Conservation (phyloP, 64 coral and sea anemone genomes). For the Platygyra sinensis region DNA sequence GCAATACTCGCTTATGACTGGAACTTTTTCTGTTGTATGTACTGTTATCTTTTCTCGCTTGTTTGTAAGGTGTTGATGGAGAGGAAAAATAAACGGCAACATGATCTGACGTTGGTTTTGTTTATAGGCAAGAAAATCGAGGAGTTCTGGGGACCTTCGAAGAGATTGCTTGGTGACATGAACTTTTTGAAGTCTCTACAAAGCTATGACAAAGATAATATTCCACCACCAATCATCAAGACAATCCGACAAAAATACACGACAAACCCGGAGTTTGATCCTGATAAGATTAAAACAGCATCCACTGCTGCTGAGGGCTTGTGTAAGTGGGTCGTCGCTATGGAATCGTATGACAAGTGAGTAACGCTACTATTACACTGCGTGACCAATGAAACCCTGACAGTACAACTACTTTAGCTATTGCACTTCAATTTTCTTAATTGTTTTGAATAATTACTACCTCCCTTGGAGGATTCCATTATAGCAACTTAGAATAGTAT, state of each 20-base stretch:
- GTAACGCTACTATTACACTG: neutral
- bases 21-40: neutral
- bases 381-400: neutral
- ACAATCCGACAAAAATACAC: conserved; percentile 95
- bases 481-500: too few relatives aligned
- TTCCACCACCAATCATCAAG: conserved; percentile 76
- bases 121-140: conserved; percentile 96
- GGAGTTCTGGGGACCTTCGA: conserved; percentile 99
- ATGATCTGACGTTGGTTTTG: neutral
- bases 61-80: neutral
- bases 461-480: too few relatives aligned
- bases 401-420: too few relatives aligned
- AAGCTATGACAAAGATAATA: conserved; percentile 98
- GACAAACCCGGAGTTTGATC: conserved; percentile 94
- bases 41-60: neutral
- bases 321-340: conserved; percentile 97
- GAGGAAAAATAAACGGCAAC: neutral
- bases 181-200: conserved; percentile 87
- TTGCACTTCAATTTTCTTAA: too few relatives aligned
- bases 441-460: too few relatives aligned
- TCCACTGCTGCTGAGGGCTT: conserved; percentile 93
- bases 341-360: conserved; percentile 98
- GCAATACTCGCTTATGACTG: too few relatives aligned
- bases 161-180: conserved; percentile 93
- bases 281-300: conserved; percentile 96